These are phyloP conservation scores for Elaphurus davidianus DNA, from an alignment of 2,113 vertebrate species.

Conservation along the genomic window DNA sequence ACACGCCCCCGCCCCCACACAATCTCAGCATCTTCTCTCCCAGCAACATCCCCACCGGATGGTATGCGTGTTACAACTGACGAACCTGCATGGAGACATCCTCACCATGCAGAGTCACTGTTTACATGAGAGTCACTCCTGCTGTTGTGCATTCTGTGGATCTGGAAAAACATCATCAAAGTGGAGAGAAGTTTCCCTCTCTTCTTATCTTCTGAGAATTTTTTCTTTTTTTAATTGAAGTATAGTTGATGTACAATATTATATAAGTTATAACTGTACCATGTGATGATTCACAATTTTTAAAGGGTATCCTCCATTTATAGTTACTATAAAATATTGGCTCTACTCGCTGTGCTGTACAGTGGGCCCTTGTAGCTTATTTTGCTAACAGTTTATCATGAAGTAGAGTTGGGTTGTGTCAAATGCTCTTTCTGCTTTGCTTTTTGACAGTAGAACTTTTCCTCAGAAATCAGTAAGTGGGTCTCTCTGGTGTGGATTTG, in stretches of 20 bases:
- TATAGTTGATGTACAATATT: background rate
- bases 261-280: background rate
- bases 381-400: background rate
- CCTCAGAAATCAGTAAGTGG: background rate
- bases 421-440: background rate
- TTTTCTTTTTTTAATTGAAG: background rate
- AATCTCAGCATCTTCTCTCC: background rate
- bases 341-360: background rate
- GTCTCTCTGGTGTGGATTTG: background rate
- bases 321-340: background rate
- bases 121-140: background rate
- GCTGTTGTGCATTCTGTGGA: accelerated
- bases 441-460: background rate
- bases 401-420: background rate
- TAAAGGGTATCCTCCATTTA: background rate
- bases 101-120: background rate
- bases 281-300: background rate
- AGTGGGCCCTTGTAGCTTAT: background rate
- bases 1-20: accelerated
- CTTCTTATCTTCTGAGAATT: background rate
- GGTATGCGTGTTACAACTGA: background rate
- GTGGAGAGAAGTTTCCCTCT: background rate
- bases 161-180: background rate
- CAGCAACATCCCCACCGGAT: background rate
- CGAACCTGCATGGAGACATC: background rate